A percentile compares a stretch with the other conserved stretches of the same genome.
Conservation (phyloP, 1,140 invertebrate species). For the Atta cephalotes region DNA sequence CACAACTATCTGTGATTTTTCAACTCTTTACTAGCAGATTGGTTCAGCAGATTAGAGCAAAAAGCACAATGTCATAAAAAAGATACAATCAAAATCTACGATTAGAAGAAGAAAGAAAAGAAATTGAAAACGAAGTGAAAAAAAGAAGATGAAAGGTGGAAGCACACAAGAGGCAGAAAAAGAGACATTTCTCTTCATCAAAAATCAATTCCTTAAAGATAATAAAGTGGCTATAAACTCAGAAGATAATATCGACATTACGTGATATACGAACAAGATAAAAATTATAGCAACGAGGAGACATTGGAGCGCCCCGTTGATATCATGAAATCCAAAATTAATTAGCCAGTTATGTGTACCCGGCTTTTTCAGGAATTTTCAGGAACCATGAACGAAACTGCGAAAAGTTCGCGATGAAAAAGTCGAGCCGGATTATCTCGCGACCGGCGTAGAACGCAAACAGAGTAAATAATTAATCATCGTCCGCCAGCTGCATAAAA, state of each 20-base stretch:
- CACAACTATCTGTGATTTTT: slow-evolving; percentile 25
- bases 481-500: slow-evolving; percentile 39
- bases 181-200: slow-evolving; percentile 39
- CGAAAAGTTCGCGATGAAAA: slow-evolving; percentile 46
- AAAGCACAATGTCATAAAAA: slow-evolving; percentile 33
- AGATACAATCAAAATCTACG: slow-evolving; percentile 33
- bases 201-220: slow-evolving; percentile 63
- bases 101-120: neutral
- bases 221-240: slow-evolving; percentile 67
- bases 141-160: slow-evolving; percentile 46
- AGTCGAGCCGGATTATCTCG: slow-evolving; percentile 47
- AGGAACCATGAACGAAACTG: slow-evolving; percentile 2
- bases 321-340: slow-evolving; percentile 41
- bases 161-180: slow-evolving; percentile 29
- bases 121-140: slow-evolving; percentile 13
- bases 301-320: neutral
- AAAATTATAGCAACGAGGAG: slow-evolving; percentile 21
- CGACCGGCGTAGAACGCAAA: slow-evolving; percentile 12
- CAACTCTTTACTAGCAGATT: slow-evolving; percentile 2
- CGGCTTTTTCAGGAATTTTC: slow-evolving; percentile 35
- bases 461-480: slow-evolving; percentile 52
- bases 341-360: slow-evolving; percentile 12
- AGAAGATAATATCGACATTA: slow-evolving; percentile 56
- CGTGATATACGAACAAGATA: slow-evolving; percentile 58
- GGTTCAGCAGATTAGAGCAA: neutral